Base-by-base conservation (phyloP, 2,797 vertebrate genomes). In the Salmo trutta region DNA sequence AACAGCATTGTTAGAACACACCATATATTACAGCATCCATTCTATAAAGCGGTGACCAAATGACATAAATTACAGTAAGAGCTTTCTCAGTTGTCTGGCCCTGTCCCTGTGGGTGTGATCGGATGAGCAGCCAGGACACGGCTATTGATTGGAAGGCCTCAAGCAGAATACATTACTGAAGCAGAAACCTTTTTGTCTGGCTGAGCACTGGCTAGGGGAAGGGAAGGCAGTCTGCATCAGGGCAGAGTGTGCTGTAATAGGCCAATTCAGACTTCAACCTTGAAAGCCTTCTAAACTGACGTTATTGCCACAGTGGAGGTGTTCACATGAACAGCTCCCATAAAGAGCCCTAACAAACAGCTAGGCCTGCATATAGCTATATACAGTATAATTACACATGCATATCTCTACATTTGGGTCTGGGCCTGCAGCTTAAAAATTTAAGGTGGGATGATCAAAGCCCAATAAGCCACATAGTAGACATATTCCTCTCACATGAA, bases 131-230 rank as follows among this genome's bases (percentile, higher is more conserved):
- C 6, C 64, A 74, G 62, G 62, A 68, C 17, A 17, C 4, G 16
- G 59, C 47, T 86, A 90, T 88, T 75, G 78, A 86, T 87, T 77
- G 24, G 62, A 21, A 71, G 0, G 79, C 78, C 77, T 84, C 67
- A 81, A 77, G 79, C 77, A 74, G 67, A 84, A 79, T 77, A 77
- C 33, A 86, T 87, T 79, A 78, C 5, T 80, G 33, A 15, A 66
- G 67, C 47, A 54, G 76, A 77, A 47, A 29, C 51, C 2, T 62
- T 19, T 12, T 12, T 47, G 41, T 62, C 21, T 24, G 4, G 31
- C 73, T 77, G 19, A 24, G 70, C 24, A 27, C 16, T 64, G 21
- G 27, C 10, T 47, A 47, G 41, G 62, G 21, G 21, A 21, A 24
- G 21, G 62, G 62, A 51, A 27, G 73, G 47, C 14, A 41, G 69